These are phyloP conservation scores for Drosophila arizonae DNA, from an alignment of 1,140 invertebrate species.

Conservation along the genomic window DNA sequence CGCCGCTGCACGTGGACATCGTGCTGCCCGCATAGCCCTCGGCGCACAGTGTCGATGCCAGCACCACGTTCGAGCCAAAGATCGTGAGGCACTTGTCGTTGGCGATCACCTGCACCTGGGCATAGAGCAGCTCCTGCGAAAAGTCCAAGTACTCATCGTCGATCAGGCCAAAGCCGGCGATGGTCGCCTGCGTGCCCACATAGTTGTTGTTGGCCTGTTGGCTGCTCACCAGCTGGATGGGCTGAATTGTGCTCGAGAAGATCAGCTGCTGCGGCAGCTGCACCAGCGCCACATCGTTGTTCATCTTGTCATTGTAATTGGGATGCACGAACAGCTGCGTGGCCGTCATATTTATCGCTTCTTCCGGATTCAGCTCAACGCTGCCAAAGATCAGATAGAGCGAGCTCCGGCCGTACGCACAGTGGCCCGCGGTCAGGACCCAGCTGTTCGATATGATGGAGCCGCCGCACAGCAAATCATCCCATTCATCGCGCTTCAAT, in stretches of 20 bases:
- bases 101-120: conserved; percentile 65
- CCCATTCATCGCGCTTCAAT: conserved; percentile 61
- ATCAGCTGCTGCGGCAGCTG: conserved; percentile 82
- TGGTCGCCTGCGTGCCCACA: conserved; percentile 53
- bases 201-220: conserved; percentile 44
- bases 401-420: conserved; percentile 73
- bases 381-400: conserved; percentile 83
- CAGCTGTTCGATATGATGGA: conserved; percentile 84
- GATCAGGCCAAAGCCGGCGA: conserved; percentile 68
- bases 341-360: conserved; percentile 70
- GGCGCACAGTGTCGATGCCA: conserved; percentile 61
- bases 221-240: conserved; percentile 60
- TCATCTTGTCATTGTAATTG: conserved; percentile 82
- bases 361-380: conserved; percentile 77
- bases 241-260: conserved; percentile 67
- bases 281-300: conserved; percentile 85
- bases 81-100: conserved; percentile 50
- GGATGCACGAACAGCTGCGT: conserved; percentile 82
- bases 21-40: conserved; percentile 53
- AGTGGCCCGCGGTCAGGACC: conserved; percentile 86
- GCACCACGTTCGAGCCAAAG: conserved; percentile 51
- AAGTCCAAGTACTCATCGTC: conserved; percentile 72
- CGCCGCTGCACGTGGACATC: conserved; percentile 76
- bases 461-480: conserved; percentile 84
- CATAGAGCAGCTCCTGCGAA: conserved; percentile 59